Conservation (phyloP, 2,797 vertebrate genomes). For the Sebastes glaucus region DNA sequence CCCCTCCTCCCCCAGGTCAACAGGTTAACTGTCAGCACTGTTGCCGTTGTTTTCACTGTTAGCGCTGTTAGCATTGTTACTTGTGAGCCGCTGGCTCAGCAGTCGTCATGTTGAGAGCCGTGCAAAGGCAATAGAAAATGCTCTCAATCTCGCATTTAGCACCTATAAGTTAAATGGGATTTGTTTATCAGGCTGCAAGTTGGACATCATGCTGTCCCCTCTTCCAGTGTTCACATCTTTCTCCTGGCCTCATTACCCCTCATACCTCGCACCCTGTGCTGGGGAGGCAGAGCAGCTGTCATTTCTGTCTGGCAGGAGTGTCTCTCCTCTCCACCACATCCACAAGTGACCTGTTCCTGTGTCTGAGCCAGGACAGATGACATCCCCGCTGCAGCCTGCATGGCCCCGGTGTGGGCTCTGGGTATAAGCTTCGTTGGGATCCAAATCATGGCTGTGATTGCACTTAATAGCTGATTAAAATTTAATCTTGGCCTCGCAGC, state of each 20-base stretch:
- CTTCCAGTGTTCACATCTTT: constrained; percentile 31
- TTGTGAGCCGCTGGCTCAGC: not conserved
- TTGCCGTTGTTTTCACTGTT: not conserved
- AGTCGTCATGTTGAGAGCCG: not conserved
- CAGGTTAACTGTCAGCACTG: not conserved
- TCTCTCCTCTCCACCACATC: constrained; percentile 56
- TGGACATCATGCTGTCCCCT: constrained; percentile 3
- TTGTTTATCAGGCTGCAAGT: constrained; percentile 22
- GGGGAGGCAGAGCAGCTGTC: constrained; percentile 70
- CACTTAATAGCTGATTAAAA: constrained; percentile 91
- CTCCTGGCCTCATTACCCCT: constrained; percentile 56
- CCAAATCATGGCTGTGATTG: constrained; percentile 75
- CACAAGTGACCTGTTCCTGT: constrained; percentile 74
- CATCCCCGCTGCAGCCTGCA: constrained; percentile 71
- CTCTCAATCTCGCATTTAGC: not conserved
- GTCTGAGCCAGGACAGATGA: constrained; percentile 75
- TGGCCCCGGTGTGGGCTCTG: constrained; percentile 62
- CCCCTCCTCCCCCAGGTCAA: too few species aligned
- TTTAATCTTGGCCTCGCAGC: constrained; percentile 88
- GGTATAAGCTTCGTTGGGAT: constrained; percentile 36
- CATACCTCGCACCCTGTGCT: constrained; percentile 47
- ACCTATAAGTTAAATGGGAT: not conserved
- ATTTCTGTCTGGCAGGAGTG: constrained; percentile 62
- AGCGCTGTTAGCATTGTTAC: not conserved
- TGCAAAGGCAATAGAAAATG: not conserved